A percentile compares a stretch with the other conserved stretches of the same genome.
phyloP scores from a whole-genome alignment of 2,888 invertebrate species.

The Drosophila rubida region DNA sequence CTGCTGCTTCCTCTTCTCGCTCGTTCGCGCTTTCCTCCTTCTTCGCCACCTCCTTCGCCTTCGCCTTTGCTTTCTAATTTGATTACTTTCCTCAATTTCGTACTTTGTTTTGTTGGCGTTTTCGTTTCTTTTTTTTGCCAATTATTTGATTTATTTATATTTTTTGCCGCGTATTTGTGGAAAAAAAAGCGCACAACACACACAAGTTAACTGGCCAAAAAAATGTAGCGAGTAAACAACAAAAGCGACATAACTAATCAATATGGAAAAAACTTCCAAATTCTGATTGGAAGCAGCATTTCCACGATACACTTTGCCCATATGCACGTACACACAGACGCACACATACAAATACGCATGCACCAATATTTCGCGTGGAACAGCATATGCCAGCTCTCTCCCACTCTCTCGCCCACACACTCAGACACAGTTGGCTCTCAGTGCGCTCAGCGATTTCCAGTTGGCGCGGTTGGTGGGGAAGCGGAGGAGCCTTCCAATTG shows the following conservation, averaged over 20 bases:
- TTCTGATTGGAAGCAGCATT: slow-evolving; percentile 60
- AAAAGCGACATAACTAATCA: slow-evolving; percentile 85
- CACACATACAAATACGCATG: slow-evolving; percentile 56
- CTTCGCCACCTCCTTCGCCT: slow-evolving; percentile 6
- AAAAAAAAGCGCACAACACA: slow-evolving; percentile 57
- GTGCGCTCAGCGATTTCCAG: slow-evolving; percentile 38
- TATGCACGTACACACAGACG: slow-evolving; percentile 30
- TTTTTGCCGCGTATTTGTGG: slow-evolving; percentile 58
- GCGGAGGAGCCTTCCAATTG: slow-evolving; percentile 48
- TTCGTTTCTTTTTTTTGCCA: slow-evolving; percentile 19
- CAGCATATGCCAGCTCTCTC: slow-evolving; percentile 12
- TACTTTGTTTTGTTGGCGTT: slow-evolving; percentile 17
- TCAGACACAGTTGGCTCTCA: slow-evolving; percentile 15
- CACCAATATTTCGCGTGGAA: slow-evolving; percentile 67
- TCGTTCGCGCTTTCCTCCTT: background rate
- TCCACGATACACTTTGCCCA: slow-evolving; percentile 54
- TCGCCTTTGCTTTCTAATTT: background rate
- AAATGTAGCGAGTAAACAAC: slow-evolving; percentile 84
- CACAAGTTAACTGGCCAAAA: slow-evolving; percentile 71
- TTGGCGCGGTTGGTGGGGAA: slow-evolving; percentile 8
- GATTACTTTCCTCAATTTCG: background rate
- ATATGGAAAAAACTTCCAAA: slow-evolving; percentile 84
- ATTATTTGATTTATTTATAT: slow-evolving; percentile 7
- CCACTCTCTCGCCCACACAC: slow-evolving; percentile 15
- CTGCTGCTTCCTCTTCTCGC: slow-evolving; percentile 3